A percentile compares a stretch with the other conserved stretches of the same genome.
Conservation (phyloP, 2,113 vertebrate species). For the Saguinus imperator region DNA sequence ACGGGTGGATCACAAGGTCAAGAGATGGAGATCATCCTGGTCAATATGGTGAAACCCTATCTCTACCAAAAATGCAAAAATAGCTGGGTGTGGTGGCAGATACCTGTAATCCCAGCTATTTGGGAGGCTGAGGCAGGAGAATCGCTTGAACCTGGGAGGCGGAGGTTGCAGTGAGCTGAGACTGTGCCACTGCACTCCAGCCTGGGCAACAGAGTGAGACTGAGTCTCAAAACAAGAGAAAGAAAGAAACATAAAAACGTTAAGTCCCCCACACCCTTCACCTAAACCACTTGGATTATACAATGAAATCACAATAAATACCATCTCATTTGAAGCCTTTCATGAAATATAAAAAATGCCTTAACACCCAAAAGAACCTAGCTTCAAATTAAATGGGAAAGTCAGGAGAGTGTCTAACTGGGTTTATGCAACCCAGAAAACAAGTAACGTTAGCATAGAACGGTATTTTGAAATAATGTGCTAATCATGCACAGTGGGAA, state of each 20-base stretch:
- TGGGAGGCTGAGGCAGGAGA: too few relatives aligned
- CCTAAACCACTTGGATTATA: not conserved
- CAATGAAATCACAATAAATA: not conserved
- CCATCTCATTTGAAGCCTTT: not conserved
- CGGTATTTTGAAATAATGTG: not conserved
- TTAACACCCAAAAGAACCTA: not conserved
- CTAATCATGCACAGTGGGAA: not conserved
- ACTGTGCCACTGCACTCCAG: too few relatives aligned
- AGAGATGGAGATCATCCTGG: too few relatives aligned
- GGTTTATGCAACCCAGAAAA: not conserved
- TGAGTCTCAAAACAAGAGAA: too few relatives aligned
- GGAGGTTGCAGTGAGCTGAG: too few relatives aligned
- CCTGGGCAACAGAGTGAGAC: too few relatives aligned
- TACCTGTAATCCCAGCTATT: too few relatives aligned
- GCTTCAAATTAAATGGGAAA: not conserved
- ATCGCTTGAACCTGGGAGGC: too few relatives aligned
- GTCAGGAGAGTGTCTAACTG: not conserved
- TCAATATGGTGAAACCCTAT: too few relatives aligned
- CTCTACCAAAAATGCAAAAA: too few relatives aligned
- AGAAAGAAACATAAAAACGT: not conserved
- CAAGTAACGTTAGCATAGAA: not conserved
- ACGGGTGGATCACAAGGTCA: too few relatives aligned
- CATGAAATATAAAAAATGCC: not conserved
- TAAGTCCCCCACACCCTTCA: not conserved
- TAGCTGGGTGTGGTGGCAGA: too few relatives aligned